Base-by-base conservation (phyloP, 1,140 invertebrate species). In the Lepeophtheirus salmonis region DNA sequence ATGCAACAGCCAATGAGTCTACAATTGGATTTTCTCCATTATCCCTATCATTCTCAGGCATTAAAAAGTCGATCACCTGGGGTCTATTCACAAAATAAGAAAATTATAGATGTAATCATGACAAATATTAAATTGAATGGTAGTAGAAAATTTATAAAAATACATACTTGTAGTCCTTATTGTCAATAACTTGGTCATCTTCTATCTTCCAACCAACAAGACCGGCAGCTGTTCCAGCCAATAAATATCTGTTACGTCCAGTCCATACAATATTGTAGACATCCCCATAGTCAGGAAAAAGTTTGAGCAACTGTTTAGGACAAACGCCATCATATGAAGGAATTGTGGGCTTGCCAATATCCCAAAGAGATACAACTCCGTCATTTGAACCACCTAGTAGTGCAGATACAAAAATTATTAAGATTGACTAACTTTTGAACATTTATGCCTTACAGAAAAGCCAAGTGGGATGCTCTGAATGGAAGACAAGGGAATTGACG, bases 381-480 rank as follows among this genome's bases (percentile, higher is more conserved):
- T 73, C 70, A 51, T 65, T 68, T 14, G 67, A 65, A 1, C 72
- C 72, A 72, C 73, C 74, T 75, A 57, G 16, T 10, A 41, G n/a
- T 41, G n/a, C 6, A 10, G 30, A 41, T 64, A 64, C 56, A 62
- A 13, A 60, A 60, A 60, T 48, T 3, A 50, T 54, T 12, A 18
- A 56, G 17, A 3, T 4, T 23, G 30, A 41, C 6, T 10, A 10
- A n/a, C 30, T 41, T 41, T 41, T 10, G n/a, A n/a, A 41, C 6
- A n/a, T 41, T 41, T 10, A 10, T 41, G n/a, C 71, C 73, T 72
- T 67, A 76, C 75, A 73, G 64, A 75, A 76, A 2, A 77, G 64
- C 52, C 69, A 67, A 2, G 67, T 69, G 13, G 69, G 69, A 52
- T 68, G 63, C 3, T 64, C 63, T 1, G 74, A 72, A 66, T 77